phyloP scores from a whole-genome alignment of 2,888 invertebrate species.

The Hirtodrosophila confusa region DNA sequence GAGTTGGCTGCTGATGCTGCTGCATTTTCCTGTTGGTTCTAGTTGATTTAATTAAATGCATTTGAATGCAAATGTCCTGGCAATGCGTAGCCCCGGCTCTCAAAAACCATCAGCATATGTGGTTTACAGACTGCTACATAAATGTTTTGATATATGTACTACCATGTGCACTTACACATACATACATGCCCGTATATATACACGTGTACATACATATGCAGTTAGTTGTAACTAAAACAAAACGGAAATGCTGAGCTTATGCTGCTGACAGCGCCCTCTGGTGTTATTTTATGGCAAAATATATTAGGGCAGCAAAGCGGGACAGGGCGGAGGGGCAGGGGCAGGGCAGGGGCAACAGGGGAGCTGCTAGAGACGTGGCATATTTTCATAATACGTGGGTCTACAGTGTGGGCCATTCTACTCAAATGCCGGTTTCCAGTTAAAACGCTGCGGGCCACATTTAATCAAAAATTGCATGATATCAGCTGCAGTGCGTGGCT shows the following conservation, averaged over 20 bases:
- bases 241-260: slow-evolving; percentile 71
- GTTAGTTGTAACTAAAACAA: slow-evolving; percentile 70
- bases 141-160: slow-evolving; percentile 54
- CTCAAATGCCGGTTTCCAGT: slow-evolving; percentile 1
- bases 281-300: slow-evolving; percentile 69
- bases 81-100: slow-evolving; percentile 60
- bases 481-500: slow-evolving; percentile 31
- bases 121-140: slow-evolving; percentile 55
- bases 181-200: slow-evolving; percentile 2
- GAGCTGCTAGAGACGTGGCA: slow-evolving; percentile 4
- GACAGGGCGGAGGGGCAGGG: not conserved
- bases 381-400: slow-evolving; percentile 56
- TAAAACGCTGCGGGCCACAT: slow-evolving; percentile 62
- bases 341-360: not conserved
- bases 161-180: slow-evolving; percentile 9
- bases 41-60: slow-evolving; percentile 81
- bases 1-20: slow-evolving; percentile 39
- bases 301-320: slow-evolving; percentile 39
- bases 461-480: slow-evolving; percentile 65
- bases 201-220: slow-evolving; percentile 14
- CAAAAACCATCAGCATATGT: slow-evolving; percentile 59
- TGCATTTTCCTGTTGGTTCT: slow-evolving; percentile 71
- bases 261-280: slow-evolving; percentile 74
- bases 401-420: not conserved
- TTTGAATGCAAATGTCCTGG: slow-evolving; percentile 78